Evolutionary conservation across 2,113 vertebrate species (phyloP).

Genomic region (Thoracochromis brauschi): DNA sequence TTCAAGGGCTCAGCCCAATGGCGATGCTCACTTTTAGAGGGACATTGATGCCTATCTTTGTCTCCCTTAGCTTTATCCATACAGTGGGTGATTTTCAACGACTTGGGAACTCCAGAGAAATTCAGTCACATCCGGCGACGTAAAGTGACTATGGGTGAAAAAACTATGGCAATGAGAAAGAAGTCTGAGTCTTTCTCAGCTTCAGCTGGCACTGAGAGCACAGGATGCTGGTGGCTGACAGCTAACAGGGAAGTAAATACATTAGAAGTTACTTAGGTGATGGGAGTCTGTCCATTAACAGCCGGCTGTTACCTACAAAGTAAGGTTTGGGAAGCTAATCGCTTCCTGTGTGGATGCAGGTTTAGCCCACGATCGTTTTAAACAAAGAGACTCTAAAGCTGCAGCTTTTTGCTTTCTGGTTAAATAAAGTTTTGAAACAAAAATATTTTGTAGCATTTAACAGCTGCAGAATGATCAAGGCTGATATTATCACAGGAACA

Average conservation of each 20-base stretch:
- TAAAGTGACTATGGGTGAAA: background rate
- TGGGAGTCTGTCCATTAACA: background rate
- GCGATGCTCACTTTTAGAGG: fast-evolving
- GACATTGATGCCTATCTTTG: background rate
- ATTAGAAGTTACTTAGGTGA: background rate
- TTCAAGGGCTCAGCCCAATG: fast-evolving
- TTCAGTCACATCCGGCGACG: fast-evolving
- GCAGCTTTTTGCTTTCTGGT: background rate
- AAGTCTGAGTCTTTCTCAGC: background rate
- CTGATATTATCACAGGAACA: background rate
- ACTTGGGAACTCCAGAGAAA: background rate
- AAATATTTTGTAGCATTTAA: background rate
- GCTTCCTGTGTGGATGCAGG: background rate
- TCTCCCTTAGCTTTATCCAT: background rate
- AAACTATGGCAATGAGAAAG: background rate
- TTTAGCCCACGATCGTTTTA: background rate
- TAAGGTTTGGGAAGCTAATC: fast-evolving
- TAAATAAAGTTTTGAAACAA: background rate
- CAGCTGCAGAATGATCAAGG: background rate
- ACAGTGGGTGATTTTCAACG: background rate
- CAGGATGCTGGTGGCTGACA: background rate
- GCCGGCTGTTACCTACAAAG: background rate
- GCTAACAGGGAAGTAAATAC: background rate
- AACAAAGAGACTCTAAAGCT: background rate
- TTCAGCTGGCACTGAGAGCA: background rate